Base-by-base conservation (phyloP, 2,888 invertebrate genomes). In the Pheosia tremula region DNA sequence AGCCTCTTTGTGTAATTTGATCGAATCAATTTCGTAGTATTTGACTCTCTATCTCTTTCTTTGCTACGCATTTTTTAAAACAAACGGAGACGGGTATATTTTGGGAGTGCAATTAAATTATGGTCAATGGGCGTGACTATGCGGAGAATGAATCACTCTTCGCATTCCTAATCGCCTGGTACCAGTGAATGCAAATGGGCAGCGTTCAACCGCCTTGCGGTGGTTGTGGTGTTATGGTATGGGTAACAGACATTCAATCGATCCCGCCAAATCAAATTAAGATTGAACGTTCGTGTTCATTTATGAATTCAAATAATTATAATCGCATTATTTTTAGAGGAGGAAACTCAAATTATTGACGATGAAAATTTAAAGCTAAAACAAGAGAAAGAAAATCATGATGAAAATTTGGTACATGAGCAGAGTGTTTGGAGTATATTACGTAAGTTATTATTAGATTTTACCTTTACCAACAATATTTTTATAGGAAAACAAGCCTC, bases 401-500 rank as follows among this genome's bases (percentile, higher is more conserved):
- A 57, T 5, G 38, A 58, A 60, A 60, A 58, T 39, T 53, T 57
- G 49, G 13, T 61, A 67, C 61, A 67, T 6, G 69, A 75, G 57
- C 54, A 61, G 49, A 77, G 71, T 62, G 61, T 69, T 13, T 83
- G 76, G 76, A 77, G 69, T 56, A 64, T 75, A 50, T 68, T 84
- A 6, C 68, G 84, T 84, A 72, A 78, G 83, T 78, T 10, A 6
- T 53, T 47, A 50, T 41, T 56, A 45, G 24, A 24, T 24, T n/a
- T 9, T 6, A 9, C 10, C 43, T 45, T 45, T 24, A 24, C 24
- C 24, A 24, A 24, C 24, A 24, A 24, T 24, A 24, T 24, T 24
- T 24, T 24, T 24, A 24, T 24, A 24, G 24, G 24, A 24, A 24
- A 24, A 24, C 24, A 24, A 24, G 24, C 24, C 24, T 24, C 24